A percentile compares a stretch with the other conserved stretches of the same genome.
phyloP scores from a whole-genome alignment of 2,113 vertebrate genomes.

The Poeciliopsis turrubarensis region DNA sequence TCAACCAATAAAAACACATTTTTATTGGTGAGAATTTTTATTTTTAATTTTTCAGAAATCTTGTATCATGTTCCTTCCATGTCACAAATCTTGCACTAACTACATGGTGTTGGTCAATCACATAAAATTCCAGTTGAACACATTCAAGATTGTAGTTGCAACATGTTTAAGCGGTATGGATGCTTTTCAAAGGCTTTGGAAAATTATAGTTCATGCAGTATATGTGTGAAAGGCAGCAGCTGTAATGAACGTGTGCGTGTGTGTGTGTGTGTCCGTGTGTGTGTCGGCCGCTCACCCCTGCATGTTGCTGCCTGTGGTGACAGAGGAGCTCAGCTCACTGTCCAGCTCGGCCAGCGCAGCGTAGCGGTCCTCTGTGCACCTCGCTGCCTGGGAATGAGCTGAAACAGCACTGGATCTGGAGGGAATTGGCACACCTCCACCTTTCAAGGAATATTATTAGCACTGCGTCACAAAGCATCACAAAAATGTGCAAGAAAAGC shows the following conservation, averaged over 20 bases:
- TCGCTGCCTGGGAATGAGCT: constrained; percentile 77
- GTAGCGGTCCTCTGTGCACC: constrained; percentile 87
- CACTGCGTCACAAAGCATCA: not conserved
- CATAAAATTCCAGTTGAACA: too few species aligned
- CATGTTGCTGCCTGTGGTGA: constrained; percentile 80
- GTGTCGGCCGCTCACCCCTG: constrained; percentile 81
- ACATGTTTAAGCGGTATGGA: too few species aligned
- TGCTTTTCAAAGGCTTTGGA: too few species aligned
- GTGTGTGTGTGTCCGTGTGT: not conserved
- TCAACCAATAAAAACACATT: too few species aligned
- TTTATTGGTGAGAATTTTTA: too few species aligned
- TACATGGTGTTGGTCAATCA: too few species aligned
- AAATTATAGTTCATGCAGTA: too few species aligned
- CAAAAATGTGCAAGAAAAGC: not conserved
- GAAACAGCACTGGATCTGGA: constrained; percentile 79
- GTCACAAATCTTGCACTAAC: too few species aligned
- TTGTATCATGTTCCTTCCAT: too few species aligned
- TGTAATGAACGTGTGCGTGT: not conserved
- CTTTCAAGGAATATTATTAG: constrained; percentile 41
- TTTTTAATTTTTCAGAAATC: too few species aligned
- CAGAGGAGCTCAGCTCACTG: constrained; percentile 88
- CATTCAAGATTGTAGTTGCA: too few species aligned
- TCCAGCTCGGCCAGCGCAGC: constrained; percentile 92
- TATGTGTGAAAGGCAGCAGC: not conserved
- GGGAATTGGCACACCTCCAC: constrained; percentile 75